These are phyloP conservation scores for Rhinogobio ventralis DNA, from an alignment of 2,797 vertebrate species.

Conservation along the genomic window DNA sequence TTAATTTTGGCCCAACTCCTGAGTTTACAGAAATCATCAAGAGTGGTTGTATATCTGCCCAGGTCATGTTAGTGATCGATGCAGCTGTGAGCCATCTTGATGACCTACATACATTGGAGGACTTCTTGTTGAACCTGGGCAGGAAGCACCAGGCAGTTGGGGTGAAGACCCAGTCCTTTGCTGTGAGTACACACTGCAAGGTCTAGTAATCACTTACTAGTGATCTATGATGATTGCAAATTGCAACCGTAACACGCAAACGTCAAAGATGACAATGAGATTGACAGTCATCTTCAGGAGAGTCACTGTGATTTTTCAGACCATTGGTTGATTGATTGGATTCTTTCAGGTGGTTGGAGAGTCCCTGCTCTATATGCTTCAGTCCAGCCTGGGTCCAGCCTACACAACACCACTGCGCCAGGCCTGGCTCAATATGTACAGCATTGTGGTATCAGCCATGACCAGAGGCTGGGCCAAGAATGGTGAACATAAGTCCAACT, in stretches of 20 bases:
- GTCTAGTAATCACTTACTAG: background rate
- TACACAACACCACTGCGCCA: constrained; percentile 85
- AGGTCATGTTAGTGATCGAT: constrained; percentile 98
- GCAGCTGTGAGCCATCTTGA: constrained; percentile 91
- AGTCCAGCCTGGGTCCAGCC: constrained; percentile 86
- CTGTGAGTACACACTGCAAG: constrained; percentile 75
- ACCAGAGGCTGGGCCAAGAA: constrained; percentile 84
- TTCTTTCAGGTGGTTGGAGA: constrained; percentile 85
- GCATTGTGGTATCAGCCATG: constrained; percentile 89
- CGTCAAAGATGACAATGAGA: constrained; percentile 15
- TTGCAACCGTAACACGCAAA: constrained; percentile 7
- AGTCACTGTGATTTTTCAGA: constrained; percentile 14
- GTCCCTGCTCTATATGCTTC: constrained; percentile 93
- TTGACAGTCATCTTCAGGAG: background rate
- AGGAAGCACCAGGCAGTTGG: constrained; percentile 91
- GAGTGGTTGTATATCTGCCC: constrained; percentile 17
- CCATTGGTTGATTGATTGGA: background rate
- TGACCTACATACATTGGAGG: constrained; percentile 88
- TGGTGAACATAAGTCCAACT: constrained; percentile 81
- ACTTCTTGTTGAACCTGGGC: constrained; percentile 89
- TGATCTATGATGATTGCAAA: background rate
- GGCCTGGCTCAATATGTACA: constrained; percentile 92
- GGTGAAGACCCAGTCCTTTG: constrained; percentile 89
- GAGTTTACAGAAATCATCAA: background rate
- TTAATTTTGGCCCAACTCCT: background rate